Evolutionary conservation across 2,113 vertebrate species (phyloP).

Genomic region (Charadrius vociferus): DNA sequence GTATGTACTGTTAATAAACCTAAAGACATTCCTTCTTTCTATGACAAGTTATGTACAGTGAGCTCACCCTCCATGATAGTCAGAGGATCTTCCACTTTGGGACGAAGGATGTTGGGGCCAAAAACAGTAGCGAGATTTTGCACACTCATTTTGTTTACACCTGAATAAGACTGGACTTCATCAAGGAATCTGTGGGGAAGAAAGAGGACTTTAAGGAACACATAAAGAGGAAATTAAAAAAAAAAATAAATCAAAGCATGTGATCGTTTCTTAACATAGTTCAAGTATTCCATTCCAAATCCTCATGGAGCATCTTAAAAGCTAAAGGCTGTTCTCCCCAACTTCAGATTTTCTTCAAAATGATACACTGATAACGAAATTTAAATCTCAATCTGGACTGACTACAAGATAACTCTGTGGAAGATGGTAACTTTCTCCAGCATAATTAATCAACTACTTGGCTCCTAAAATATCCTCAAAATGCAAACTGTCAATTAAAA

Average conservation of each 20-base stretch:
- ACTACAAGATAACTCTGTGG: neutral
- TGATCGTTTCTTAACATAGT: neutral
- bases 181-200: constrained; percentile 86
- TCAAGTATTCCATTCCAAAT: neutral
- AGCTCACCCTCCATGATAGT: constrained; percentile 95
- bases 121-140: constrained; percentile 97
- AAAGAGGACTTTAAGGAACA: neutral
- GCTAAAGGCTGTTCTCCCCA: neutral
- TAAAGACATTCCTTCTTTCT: neutral
- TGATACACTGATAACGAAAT: neutral
- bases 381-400: neutral
- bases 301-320: neutral
- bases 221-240: neutral
- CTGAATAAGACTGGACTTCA: constrained; percentile 96
- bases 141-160: constrained; percentile 98
- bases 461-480: neutral
- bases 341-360: neutral
- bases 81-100: constrained; percentile 94
- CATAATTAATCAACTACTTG: neutral
- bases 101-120: constrained; percentile 94
- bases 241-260: neutral
- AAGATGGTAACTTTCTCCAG: neutral
- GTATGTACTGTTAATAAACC: neutral
- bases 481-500: neutral
- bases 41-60: neutral